These are phyloP conservation scores for Lydus trimaculatus DNA, from an alignment of 2,888 invertebrate genomes.

Conservation along the genomic window DNA sequence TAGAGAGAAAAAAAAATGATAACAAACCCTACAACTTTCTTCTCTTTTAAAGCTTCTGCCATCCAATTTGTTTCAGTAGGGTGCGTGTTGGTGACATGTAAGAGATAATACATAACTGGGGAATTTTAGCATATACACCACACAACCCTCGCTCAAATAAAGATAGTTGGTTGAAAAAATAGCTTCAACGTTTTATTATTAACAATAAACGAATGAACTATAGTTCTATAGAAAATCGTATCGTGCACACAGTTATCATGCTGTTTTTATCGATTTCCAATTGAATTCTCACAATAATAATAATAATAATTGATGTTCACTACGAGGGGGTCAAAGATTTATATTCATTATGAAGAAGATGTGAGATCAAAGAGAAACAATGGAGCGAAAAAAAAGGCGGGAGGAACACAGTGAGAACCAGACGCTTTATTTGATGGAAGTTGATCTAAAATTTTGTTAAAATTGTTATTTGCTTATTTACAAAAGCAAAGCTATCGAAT, in stretches of 20 bases:
- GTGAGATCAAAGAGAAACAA: not conserved
- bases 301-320: conserved; percentile 34
- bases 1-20: not conserved
- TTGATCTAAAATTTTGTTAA: too few species aligned
- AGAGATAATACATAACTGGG: not conserved
- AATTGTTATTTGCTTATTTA: too few species aligned
- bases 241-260: not conserved
- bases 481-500: too few species aligned
- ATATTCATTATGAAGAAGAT: conserved; percentile 25
- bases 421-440: too few species aligned
- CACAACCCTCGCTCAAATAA: not conserved
- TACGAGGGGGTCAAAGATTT: conserved; percentile 25
- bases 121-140: not conserved
- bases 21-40: not conserved
- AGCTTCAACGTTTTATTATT: not conserved
- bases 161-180: not conserved
- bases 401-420: too few species aligned
- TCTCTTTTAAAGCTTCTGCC: not conserved
- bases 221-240: not conserved
- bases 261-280: conserved; percentile 19
- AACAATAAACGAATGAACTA: not conserved
- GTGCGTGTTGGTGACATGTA: not conserved
- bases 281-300: conserved; percentile 23
- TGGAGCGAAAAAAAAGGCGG: not conserved
- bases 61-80: not conserved